A percentile compares a stretch with the other conserved stretches of the same genome.
Evolutionary conservation across 1,140 invertebrate species (phyloP).

Genomic region (Daktulosphaira vitifoliae): DNA sequence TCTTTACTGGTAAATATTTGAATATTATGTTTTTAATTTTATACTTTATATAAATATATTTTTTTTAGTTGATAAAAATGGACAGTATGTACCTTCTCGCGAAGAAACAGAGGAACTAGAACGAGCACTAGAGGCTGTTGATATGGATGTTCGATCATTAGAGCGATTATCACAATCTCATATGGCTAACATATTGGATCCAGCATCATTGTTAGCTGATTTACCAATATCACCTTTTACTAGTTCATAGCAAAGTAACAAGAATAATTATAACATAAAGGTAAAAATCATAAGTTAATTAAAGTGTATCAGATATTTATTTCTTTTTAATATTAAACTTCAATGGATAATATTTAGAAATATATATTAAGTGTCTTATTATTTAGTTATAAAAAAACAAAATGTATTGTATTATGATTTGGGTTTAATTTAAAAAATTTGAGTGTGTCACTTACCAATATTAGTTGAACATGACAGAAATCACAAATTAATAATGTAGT

Average conservation of each 20-base stretch:
- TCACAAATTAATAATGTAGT: too few species aligned
- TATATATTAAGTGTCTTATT: too few species aligned
- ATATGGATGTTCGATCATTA: slow-evolving; percentile 65
- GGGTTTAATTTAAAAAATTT: too few species aligned
- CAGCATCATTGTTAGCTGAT: slow-evolving; percentile 23
- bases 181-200: slow-evolving; percentile 38
- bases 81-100: slow-evolving; percentile 59
- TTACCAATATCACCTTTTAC: slow-evolving; percentile 27
- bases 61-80: slow-evolving; percentile 56
- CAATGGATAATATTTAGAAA: too few species aligned
- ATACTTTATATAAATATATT: not conserved
- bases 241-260: slow-evolving; percentile 18
- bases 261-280: not conserved
- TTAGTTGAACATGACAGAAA: too few species aligned
- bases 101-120: slow-evolving; percentile 77
- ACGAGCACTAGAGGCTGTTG: slow-evolving; percentile 69
- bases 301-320: too few species aligned
- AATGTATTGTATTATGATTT: too few species aligned
- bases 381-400: too few species aligned
- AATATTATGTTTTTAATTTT: too few species aligned
- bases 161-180: slow-evolving; percentile 36
- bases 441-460: too few species aligned
- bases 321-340: too few species aligned
- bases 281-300: too few species aligned
- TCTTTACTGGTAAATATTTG: slow-evolving; percentile 62